Base-by-base conservation (phyloP, 2,888 invertebrate genomes). In the Trachelus stipa region DNA sequence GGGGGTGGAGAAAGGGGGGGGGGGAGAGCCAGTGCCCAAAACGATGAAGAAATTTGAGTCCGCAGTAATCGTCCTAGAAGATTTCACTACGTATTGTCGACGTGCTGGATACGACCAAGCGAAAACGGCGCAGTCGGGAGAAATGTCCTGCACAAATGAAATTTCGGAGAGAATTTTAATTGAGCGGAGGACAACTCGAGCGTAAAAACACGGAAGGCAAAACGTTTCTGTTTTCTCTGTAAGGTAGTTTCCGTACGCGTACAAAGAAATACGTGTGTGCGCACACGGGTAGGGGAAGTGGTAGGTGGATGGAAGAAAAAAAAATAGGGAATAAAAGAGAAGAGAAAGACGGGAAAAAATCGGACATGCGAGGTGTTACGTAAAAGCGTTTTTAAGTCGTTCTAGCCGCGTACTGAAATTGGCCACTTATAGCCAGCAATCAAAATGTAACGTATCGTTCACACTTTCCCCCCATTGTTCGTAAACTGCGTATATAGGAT, bases 111-210 rank as follows among this genome's bases (percentile, higher is more conserved):
- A 40, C 40, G 15, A 12, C 76, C 73, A 68, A 68, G 37, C 68
- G 79, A 73, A 71, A 34, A 35, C 23, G 73, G 12, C 73, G 33
- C 15, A 15, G 31, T 77, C 15, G 1, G 1, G 40, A 40, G 40
- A 83, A 81, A 79, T 82, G 79, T 81, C 79, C 74, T 15, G 15
- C 15, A 69, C 81, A 79, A 84, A 86, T 85, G 85, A 87, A 87
- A 88, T 88, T 89, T 88, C 83, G 80, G 83, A 76, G 84, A 84
- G 86, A 88, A 88, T 90, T 90, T 88, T 88, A 87, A 87, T 87
- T 85, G 87, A 87, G 82, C 82, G 82, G 78, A 83, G 81, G 85
- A 85, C 84, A 83, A 85, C 79, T 81, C 84, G 82, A 81, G 82
- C 81, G 80, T 81, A 83, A 83, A 81, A 82, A 83, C 77, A 78